phyloP scores from a whole-genome alignment of 2,113 vertebrate species.

The Perccottus glenii region DNA sequence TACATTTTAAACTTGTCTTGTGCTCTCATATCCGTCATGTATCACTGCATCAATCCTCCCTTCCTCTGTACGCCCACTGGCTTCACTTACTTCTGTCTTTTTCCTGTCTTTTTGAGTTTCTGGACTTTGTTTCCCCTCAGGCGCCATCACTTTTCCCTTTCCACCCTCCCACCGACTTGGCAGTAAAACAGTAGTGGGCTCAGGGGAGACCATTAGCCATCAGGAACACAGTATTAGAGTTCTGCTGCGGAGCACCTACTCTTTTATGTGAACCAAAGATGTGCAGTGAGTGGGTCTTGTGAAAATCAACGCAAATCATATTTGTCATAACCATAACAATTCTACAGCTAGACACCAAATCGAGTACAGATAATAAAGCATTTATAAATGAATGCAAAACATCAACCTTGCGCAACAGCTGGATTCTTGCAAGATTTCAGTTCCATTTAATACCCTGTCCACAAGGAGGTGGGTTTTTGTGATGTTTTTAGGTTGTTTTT shows the following conservation, averaged over 20 bases:
- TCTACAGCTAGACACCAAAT: neutral
- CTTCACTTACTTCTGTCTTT: conserved; percentile 8
- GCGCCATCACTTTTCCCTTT: conserved; percentile 43
- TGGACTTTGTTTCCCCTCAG: conserved; percentile 34
- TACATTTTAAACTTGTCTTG: conserved; percentile 22
- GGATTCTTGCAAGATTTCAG: neutral
- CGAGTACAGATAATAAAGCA: neutral
- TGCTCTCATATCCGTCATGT: conserved; percentile 2
- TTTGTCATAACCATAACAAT: neutral
- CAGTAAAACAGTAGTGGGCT: conserved; percentile 66
- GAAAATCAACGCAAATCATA: neutral
- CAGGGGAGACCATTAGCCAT: conserved; percentile 70
- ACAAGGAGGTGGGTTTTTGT: no score
- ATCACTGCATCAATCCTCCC: conserved; percentile 21
- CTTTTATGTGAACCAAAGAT: conserved; percentile 23
- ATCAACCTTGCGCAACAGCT: neutral
- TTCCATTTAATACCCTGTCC: no score
- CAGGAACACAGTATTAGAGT: conserved; percentile 45
- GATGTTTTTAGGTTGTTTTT: neutral
- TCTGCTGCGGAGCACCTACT: conserved; percentile 52
- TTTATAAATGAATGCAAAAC: neutral
- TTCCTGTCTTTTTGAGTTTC: conserved; percentile 24
- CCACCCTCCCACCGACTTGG: conserved; percentile 49
- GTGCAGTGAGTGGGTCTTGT: neutral
- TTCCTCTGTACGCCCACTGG: conserved; percentile 27